Percentiles rank a stretch among this genome's conserved stretches.
Evolutionary conservation across 1,140 invertebrate species (phyloP).

Genomic region (Lepidurus apus): DNA sequence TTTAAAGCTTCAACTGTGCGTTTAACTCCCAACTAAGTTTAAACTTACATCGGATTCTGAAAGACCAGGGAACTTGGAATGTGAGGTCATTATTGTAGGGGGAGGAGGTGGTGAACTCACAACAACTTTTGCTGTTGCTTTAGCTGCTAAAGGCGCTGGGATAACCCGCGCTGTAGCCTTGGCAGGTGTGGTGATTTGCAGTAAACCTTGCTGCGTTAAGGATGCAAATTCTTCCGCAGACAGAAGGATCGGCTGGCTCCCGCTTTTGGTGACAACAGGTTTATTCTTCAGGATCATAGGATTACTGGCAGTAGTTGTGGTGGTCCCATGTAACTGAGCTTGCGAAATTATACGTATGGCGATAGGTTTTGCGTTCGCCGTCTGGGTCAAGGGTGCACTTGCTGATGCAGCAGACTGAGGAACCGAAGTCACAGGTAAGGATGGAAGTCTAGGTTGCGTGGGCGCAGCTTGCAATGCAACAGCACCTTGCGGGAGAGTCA

Average conservation of each 20-base stretch:
- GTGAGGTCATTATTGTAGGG: neutral
- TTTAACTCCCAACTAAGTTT: neutral
- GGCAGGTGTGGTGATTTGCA: slow-evolving; percentile 41
- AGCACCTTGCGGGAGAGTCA: neutral
- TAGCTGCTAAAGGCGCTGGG: slow-evolving; percentile 35
- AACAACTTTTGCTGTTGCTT: neutral
- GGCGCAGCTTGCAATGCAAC: neutral
- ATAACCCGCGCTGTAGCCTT: slow-evolving; percentile 39
- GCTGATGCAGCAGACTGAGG: neutral
- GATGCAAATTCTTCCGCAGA: slow-evolving; percentile 49
- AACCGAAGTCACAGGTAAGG: neutral
- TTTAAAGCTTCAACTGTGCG: too few relatives aligned
- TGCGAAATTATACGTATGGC: neutral
- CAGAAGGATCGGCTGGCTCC: slow-evolving; percentile 46
- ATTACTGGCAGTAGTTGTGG: neutral
- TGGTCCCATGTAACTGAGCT: neutral
- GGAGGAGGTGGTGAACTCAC: neutral
- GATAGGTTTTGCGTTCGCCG: neutral
- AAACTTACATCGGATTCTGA: neutral
- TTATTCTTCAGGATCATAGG: slow-evolving; percentile 33
- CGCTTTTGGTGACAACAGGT: slow-evolving; percentile 38
- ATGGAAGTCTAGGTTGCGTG: neutral
- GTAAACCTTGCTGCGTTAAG: slow-evolving; percentile 45
- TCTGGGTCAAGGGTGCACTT: neutral
- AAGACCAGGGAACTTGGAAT: slow-evolving; percentile 8